Evolutionary conservation across 1,140 invertebrate species (phyloP).

Genomic region (Gyrodactylus salaris): DNA sequence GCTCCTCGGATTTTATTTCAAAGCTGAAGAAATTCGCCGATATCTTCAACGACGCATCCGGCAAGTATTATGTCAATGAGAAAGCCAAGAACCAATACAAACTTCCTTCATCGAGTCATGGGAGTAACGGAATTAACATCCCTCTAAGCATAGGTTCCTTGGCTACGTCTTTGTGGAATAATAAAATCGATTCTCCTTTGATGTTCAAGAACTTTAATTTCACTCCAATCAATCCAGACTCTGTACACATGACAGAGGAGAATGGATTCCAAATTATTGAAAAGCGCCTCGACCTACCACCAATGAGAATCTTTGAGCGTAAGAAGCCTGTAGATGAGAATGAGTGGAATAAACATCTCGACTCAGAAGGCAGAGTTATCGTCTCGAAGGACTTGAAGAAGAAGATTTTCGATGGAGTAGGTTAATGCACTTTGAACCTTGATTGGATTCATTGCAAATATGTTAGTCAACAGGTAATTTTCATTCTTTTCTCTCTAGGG

Average conservation of each 20-base stretch:
- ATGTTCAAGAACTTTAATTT: background rate
- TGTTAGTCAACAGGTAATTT: background rate
- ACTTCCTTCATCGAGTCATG: background rate
- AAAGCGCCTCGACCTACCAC: constrained; percentile 7
- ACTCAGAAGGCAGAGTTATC: constrained; percentile 31
- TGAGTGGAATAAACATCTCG: constrained; percentile 41
- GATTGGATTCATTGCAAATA: constrained; percentile 5
- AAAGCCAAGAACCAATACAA: background rate
- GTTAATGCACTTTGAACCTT: constrained; percentile 11
- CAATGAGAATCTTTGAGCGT: constrained; percentile 13
- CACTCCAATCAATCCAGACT: background rate
- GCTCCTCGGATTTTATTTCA: background rate
- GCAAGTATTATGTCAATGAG: background rate
- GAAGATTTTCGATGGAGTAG: constrained; percentile 55
- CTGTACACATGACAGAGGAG: background rate
- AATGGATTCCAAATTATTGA: background rate
- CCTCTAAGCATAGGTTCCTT: background rate
- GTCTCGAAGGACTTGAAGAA: constrained; percentile 28
- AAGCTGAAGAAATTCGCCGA: background rate
- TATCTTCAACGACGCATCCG: background rate
- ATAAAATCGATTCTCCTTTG: background rate
- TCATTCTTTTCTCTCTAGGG: constrained; percentile 24
- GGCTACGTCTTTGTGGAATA: background rate
- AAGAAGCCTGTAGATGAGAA: constrained; percentile 34
- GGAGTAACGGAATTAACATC: background rate